Evolutionary conservation across 1,140 invertebrate genomes (phyloP).

Genomic region (Brachionus plicatilis): DNA sequence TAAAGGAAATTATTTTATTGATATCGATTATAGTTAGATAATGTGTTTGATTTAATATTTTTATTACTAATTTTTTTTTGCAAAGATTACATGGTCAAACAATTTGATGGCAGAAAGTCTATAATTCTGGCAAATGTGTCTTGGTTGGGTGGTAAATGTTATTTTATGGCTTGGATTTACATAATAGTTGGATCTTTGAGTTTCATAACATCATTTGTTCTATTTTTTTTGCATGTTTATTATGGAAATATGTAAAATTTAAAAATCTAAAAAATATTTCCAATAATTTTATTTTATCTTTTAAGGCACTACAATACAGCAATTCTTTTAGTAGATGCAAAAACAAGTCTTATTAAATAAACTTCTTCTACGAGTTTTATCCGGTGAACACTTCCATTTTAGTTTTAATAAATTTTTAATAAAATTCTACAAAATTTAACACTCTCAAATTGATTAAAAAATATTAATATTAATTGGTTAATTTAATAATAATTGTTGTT

Average conservation of each 20-base stretch:
- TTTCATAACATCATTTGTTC: slow-evolving; percentile 78
- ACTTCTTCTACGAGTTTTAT: not conserved
- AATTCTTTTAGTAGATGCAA: not conserved
- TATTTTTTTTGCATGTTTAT: slow-evolving; percentile 76
- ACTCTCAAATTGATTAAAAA: not conserved
- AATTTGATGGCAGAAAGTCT: slow-evolving; percentile 84
- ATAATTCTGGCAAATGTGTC: slow-evolving; percentile 93
- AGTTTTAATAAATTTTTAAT: not conserved
- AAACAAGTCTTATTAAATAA: slow-evolving; percentile 13
- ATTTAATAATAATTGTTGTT: not conserved
- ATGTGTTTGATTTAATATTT: slow-evolving; percentile 32
- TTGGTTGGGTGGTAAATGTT: slow-evolving; percentile 90
- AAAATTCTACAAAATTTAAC: not conserved
- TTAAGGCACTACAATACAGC: slow-evolving; percentile 23
- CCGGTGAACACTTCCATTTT: not conserved
- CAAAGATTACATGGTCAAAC: slow-evolving; percentile 76
- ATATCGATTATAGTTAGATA: slow-evolving; percentile 66
- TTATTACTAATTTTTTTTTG: not conserved
- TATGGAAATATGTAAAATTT: slow-evolving; percentile 10
- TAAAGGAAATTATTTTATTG: slow-evolving; percentile 68
- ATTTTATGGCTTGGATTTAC: slow-evolving; percentile 94
- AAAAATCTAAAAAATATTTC: not conserved
- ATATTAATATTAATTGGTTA: no score
- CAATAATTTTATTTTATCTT: not conserved
- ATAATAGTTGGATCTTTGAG: slow-evolving; percentile 93